A percentile compares a stretch with the other conserved stretches of the same genome.
phyloP scores from a whole-genome alignment of 2,888 invertebrate species.

The Mesochorus sp. region DNA sequence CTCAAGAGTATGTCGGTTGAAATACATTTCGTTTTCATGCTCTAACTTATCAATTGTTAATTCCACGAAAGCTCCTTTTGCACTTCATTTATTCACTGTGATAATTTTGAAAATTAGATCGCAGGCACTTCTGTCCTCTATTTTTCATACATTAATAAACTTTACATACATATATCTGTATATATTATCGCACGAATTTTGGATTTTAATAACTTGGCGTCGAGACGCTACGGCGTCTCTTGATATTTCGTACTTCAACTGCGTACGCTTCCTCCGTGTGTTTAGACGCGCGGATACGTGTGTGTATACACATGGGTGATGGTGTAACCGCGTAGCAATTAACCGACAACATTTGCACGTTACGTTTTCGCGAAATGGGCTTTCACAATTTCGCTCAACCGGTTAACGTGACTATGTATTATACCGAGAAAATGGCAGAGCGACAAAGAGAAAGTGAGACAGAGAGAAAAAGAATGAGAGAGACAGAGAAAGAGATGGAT shows the following conservation, averaged over 20 bases:
- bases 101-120: constrained; percentile 26
- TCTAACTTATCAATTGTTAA: constrained; percentile 7
- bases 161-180: not conserved
- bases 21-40: no score
- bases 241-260: not conserved
- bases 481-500: no score
- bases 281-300: not conserved
- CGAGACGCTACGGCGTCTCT: no score
- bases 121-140: not conserved
- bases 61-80: constrained; percentile 2
- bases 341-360: constrained; percentile 44
- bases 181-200: not conserved
- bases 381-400: constrained; percentile 35
- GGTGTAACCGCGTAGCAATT: constrained; percentile 44
- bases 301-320: not conserved
- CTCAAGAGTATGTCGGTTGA: no score
- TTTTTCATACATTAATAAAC: not conserved
- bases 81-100: constrained; percentile 17
- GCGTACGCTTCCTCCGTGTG: not conserved
- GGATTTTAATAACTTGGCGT: no score
- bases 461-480: no score
- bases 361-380: constrained; percentile 33
- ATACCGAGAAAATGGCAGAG: not conserved
- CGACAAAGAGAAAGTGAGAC: no score
- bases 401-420: constrained; percentile 20